Evolutionary conservation across 2,888 invertebrate species (phyloP).

Genomic region (Teinopalpus imperialis): DNA sequence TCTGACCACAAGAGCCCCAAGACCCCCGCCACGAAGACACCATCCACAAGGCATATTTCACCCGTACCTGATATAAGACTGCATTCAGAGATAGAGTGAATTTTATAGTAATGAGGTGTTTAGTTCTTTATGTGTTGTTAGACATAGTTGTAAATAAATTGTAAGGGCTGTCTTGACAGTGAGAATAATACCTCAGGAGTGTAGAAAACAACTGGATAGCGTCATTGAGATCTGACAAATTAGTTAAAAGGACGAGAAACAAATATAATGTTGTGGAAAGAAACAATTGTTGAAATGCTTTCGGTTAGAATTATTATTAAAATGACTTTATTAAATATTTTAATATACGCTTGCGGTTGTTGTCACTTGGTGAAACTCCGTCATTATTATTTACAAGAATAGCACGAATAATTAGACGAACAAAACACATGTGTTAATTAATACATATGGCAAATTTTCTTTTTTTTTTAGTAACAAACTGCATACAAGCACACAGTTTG

Average conservation of each 20-base stretch:
- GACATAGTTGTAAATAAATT: conserved; percentile 3
- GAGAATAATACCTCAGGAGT: conserved; percentile 9
- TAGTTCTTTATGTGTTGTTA: conserved; percentile 4
- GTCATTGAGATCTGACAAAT: conserved; percentile 12
- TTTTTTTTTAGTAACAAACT: too few species aligned
- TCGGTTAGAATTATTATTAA: too few species aligned
- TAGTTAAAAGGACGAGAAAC: conserved; percentile 1
- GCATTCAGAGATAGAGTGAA: conserved; percentile 32
- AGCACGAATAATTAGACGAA: too few species aligned
- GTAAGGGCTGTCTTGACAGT: background rate
- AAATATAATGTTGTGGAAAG: background rate
- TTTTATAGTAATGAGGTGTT: background rate
- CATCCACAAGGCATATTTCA: conserved; percentile 48
- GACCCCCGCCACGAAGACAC: conserved; percentile 60
- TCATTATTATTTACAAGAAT: too few species aligned
- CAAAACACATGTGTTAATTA: too few species aligned
- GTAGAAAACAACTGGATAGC: background rate
- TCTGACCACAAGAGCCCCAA: conserved; percentile 74
- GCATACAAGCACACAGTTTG: too few species aligned
- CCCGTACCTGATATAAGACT: conserved; percentile 39
- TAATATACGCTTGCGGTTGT: too few species aligned
- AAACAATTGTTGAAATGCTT: too few species aligned
- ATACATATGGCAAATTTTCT: too few species aligned
- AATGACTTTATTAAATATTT: too few species aligned
- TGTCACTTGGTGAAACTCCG: too few species aligned